Evolutionary conservation across 2,113 vertebrate genomes (phyloP), one percentile per base, ranked within the genome.

Genomic region (Oxygymnocypris stewartii): DNA sequence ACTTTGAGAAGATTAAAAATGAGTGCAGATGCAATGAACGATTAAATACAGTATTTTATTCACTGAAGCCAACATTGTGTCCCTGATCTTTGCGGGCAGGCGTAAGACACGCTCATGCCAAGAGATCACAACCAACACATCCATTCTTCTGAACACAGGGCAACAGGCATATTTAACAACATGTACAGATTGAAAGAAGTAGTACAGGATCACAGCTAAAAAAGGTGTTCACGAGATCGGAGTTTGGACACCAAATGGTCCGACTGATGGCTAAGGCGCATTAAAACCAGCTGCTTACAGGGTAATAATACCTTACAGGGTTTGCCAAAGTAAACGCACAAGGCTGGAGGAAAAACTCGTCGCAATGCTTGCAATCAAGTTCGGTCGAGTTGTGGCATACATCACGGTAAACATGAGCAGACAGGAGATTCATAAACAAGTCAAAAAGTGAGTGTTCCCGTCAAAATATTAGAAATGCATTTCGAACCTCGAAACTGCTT

Each of bases 171-270:
- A 93, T 92, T 94, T 89, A 94, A 94, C 92, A 96, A 95, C 96
- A 95, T 96, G 93, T 95, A 96, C 95, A 96, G 92, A 95, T 95
- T 93, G 95, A 96, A 95, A 96, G 92, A 94, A 96, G 61, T 91
- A 94, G 93, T 95, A 95, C 94, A 94, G 91, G 93, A 93, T 96
- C 95, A 96, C 94, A 95, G 95, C 93, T 95, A 95, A 93, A 94
- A 94, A 95, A 95, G 93, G 47, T 89, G 91, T 92, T 88, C 92
- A 85, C 89, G 85, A 83, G 65, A 40, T 82, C 28, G 14, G 73
- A 86, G 86, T 85, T 76, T 89, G 85, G 79, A 86, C 79, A 87
- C 31, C 74, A 84, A 86, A 76, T 63, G 78, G 82, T 51, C 80
- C 63, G 73, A 57, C 63, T 80, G 86, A 85, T 89, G 87, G 85